Base-by-base conservation (phyloP, 2,888 invertebrate species). In the Anthoptus insignis region DNA sequence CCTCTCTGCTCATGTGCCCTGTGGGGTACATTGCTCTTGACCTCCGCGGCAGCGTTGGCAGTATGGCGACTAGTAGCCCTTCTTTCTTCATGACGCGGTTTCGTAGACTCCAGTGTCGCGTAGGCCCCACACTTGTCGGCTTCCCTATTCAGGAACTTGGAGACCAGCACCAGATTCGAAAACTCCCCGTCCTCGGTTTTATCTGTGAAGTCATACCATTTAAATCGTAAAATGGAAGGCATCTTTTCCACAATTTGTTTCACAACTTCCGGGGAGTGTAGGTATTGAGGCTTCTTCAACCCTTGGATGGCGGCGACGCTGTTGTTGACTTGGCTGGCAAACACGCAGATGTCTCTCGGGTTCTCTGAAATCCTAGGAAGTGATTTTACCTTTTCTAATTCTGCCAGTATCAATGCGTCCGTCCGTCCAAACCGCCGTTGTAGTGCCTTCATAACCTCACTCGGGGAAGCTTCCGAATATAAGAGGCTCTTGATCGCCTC, bases 401-500 rank as follows among this genome's bases (percentile, higher is more conserved):
- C 56, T 14, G 39, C 56, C n/a, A 56, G 11, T 9, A 56, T 39
- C 14, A 56, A 14, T 37, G 56, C 56, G 39, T 56, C 56, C 9
- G 56, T 37, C 13, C 56, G 11, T 3, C 39, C 56, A 39, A 37
- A 56, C n/a, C 56, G 34, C n/a, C 39, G 56, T 3, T n/a, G n/a
- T 6, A 56, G 56, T 4, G 56, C 56, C 27, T 37, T 14, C 57
- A 57, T 57, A 8, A 57, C 21, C 11, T 57, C 29, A 7, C 29
- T 19, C 13, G 57, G 57, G 9, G 27, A 2, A 21, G 57, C 19
- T 11, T 57, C 57, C 11, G 57, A 57, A 21, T 16, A 57, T 19
- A 57, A 57, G 3, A 45, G 42, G 19, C 57, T 57, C 27, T 45
- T 57, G 13, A 57, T 57, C 16, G 45, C 45, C 19, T 29, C 45